Percentiles rank a stretch among this genome's conserved stretches.
Conservation (phyloP, 37 sponge, comb jelly and placozoan genomes). For the Lycopodina hypogea region DNA sequence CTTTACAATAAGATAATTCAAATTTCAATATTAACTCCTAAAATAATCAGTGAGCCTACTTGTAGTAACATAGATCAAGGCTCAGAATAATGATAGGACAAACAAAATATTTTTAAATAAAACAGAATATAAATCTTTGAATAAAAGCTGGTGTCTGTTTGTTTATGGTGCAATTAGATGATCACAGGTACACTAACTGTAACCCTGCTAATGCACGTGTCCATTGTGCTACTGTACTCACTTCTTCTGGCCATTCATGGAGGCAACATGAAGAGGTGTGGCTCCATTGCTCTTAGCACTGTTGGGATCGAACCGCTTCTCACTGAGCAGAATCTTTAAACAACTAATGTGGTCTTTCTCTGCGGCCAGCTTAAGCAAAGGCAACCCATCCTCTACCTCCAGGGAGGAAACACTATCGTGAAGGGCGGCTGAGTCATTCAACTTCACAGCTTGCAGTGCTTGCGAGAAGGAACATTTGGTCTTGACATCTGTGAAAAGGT, state of each 20-base stretch:
- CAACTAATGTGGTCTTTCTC: constrained; percentile 25
- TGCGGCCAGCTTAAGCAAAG: constrained; percentile 26
- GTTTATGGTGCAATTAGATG: too few species aligned
- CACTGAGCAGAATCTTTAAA: constrained; percentile 10
- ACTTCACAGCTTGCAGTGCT: constrained; percentile 27
- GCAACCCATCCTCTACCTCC: constrained; percentile 14
- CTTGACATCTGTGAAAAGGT: not conserved
- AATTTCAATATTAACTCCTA: too few species aligned
- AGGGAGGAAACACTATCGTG: constrained; percentile 6
- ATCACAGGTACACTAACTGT: too few species aligned
- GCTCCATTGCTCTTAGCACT: not conserved
- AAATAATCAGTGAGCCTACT: too few species aligned
- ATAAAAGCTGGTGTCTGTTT: too few species aligned
- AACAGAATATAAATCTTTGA: too few species aligned
- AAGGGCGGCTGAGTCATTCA: constrained; percentile 3
- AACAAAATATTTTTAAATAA: too few species aligned
- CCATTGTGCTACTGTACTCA: too few species aligned
- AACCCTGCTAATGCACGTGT: too few species aligned
- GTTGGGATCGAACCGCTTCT: not conserved
- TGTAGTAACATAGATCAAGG: too few species aligned
- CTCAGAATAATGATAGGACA: too few species aligned
- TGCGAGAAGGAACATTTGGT: not conserved
- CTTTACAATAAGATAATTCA: too few species aligned
- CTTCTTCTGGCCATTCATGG: constrained; percentile 35
- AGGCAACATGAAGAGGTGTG: constrained; percentile 32